phyloP scores from a whole-genome alignment of 2,113 vertebrate genomes.

The Indicator indicator region DNA sequence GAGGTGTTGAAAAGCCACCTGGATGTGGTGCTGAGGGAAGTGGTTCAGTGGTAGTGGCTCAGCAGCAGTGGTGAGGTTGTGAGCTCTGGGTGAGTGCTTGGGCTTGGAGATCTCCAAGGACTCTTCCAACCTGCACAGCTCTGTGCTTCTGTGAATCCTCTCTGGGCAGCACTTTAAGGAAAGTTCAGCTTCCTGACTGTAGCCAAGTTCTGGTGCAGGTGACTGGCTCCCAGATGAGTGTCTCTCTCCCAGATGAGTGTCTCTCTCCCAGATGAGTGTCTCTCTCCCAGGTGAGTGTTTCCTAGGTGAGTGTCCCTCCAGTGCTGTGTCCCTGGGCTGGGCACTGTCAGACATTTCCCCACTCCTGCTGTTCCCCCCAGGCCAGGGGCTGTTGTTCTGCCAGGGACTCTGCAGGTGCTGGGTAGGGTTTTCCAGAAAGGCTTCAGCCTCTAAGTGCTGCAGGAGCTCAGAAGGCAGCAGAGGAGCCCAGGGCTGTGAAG shows the following conservation, averaged over 20 bases:
- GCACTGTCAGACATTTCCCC: fast-evolving
- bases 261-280: too few species aligned
- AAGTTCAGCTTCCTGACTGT: neutral
- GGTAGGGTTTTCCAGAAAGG: neutral
- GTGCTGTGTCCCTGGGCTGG: neutral
- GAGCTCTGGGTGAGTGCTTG: too few species aligned
- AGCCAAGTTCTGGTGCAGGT: fast-evolving
- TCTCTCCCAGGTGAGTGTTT: neutral
- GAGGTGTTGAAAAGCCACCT: too few species aligned
- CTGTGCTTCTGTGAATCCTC: neutral
- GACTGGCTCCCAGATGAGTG: neutral
- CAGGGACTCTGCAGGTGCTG: neutral
- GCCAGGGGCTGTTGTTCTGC: neutral
- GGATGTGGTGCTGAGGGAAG: too few species aligned
- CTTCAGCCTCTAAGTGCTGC: neutral
- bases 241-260: neutral
- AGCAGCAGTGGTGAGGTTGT: too few species aligned
- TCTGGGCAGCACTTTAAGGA: neutral
- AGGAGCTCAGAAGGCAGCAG: neutral
- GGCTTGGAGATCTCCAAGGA: too few species aligned
- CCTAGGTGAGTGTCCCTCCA: neutral
- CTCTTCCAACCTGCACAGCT: too few species aligned
- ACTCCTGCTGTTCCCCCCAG: neutral
- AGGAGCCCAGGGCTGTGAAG: neutral
- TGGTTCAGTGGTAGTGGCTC: too few species aligned